Base-by-base conservation (phyloP, 2,888 invertebrate genomes). In the Tipula vernalis region DNA sequence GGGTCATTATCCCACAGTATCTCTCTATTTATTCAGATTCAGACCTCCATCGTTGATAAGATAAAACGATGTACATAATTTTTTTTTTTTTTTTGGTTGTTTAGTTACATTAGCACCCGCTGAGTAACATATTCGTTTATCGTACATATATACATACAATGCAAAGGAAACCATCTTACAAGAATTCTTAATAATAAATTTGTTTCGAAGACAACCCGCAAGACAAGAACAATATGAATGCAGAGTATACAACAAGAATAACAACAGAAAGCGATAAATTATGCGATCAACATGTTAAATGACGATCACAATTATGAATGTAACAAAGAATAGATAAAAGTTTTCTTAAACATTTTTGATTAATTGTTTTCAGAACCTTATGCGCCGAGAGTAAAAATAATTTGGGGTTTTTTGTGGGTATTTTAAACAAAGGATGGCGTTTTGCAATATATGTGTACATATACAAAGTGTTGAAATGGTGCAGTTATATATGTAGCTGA, bases 91-190 rank as follows among this genome's bases (percentile, higher is more conserved):
- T 51, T 85, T 51, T 57, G 51, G 86, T 86, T 85, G 86, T 87
- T 71, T 87, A 85, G 87, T 86, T 86, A 86, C 87, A 87, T 87
- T 87, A 87, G 85, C 87, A 87, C 87, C 87, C 86, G 87, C 87
- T 87, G 87, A 41, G 87, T 87, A 86, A 87, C 86, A 87, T 86
- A 87, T 86, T 87, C 86, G 86, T 87, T 87, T 84, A 86, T 86
- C 28, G 44, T 86, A 44, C 44, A 3, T 39, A 6, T 39, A 39
- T 39, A 6, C 6, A 39, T 6, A 44, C 28, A 44, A 86, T 86
- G 44, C 44, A 86, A 39, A 39, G 39, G 39, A 84, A 36, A 36
- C 12, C 84, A 39, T 36, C 84, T 39, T 71, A 71, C 71, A 71
- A 71, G 71, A 71, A 71, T 71, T 71, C 28, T 8, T 71, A 71